Percentiles rank a stretch among this genome's conserved stretches.
phyloP scores from a whole-genome alignment of 2,113 vertebrate species.

The Vanacampus margaritifer region DNA sequence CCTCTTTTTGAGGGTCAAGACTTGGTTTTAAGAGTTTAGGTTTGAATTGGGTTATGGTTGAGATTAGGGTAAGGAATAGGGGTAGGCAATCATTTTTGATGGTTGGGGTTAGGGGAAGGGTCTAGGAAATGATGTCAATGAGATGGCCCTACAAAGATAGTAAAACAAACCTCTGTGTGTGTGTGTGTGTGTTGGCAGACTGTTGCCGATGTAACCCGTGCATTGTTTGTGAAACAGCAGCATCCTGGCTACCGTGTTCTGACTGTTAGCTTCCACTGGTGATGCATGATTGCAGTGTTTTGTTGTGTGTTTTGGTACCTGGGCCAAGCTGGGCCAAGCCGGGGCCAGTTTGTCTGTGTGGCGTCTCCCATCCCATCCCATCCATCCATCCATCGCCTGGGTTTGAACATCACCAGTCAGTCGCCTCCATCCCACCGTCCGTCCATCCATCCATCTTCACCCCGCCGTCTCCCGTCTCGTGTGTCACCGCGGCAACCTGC shows the following conservation, averaged over 20 bases:
- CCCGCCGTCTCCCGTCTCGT: constrained; percentile 52
- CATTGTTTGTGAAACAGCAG: constrained; percentile 47
- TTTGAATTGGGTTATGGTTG: too few relatives aligned
- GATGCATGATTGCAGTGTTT: constrained; percentile 67
- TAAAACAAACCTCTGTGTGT: too few relatives aligned
- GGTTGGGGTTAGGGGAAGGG: too few relatives aligned
- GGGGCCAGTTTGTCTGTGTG: constrained; percentile 43
- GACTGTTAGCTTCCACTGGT: constrained; percentile 61
- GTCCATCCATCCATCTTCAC: constrained; percentile 42
- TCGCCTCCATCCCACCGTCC: constrained; percentile 13
- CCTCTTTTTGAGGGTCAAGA: too few relatives aligned
- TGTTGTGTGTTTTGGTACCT: constrained; percentile 35
- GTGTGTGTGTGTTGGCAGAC: constrained; percentile 41
- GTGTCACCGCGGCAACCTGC: constrained; percentile 61
- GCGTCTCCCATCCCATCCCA: constrained; percentile 43
- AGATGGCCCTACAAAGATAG: too few relatives aligned
- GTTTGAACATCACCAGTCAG: background rate
- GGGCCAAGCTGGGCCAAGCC: constrained; percentile 48
- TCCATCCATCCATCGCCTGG: background rate
- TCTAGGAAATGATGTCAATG: too few relatives aligned
- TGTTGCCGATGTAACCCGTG: constrained; percentile 38
- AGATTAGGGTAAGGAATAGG: too few relatives aligned
- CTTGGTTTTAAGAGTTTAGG: too few relatives aligned
- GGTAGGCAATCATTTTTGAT: too few relatives aligned
- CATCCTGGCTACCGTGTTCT: constrained; percentile 50